These are phyloP conservation scores for Leptinotarsa peninsularis DNA, from an alignment of 2,888 invertebrate species.

Conservation along the genomic window DNA sequence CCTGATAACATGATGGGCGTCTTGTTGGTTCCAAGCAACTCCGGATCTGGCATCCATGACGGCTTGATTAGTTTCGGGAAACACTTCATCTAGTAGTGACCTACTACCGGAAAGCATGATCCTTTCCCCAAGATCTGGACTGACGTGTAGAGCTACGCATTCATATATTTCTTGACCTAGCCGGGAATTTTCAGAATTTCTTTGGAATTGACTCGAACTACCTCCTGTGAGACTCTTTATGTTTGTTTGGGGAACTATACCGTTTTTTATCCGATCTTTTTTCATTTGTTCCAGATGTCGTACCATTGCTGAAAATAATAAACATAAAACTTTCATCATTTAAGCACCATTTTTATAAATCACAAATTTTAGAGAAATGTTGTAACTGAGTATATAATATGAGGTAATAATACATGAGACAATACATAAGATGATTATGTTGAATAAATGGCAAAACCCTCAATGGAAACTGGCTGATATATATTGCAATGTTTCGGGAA, in stretches of 20 bases:
- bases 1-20: slow-evolving; percentile 84
- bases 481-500: too few relatives aligned
- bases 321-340: neutral
- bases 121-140: slow-evolving; percentile 83
- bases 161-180: slow-evolving; percentile 72
- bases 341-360: too few relatives aligned
- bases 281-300: slow-evolving; percentile 80
- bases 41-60: slow-evolving; percentile 83
- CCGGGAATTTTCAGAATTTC: slow-evolving; percentile 48
- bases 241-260: slow-evolving; percentile 54
- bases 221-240: slow-evolving; percentile 40
- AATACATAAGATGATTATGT: too few relatives aligned
- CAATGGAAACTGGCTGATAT: too few relatives aligned
- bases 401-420: too few relatives aligned
- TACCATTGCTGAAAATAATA: slow-evolving; percentile 73
- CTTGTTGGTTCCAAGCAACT: slow-evolving; percentile 83
- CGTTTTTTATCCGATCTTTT: slow-evolving; percentile 76
- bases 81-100: slow-evolving; percentile 80
- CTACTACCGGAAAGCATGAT: slow-evolving; percentile 87
- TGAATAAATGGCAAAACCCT: too few relatives aligned
- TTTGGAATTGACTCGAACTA: slow-evolving; percentile 51
- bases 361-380: too few relatives aligned
- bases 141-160: slow-evolving; percentile 83
- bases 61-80: slow-evolving; percentile 82
- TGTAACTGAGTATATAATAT: too few relatives aligned